These are phyloP conservation scores for Megalops atlanticus DNA, from an alignment of 2,113 vertebrate genomes.

Conservation along the genomic window DNA sequence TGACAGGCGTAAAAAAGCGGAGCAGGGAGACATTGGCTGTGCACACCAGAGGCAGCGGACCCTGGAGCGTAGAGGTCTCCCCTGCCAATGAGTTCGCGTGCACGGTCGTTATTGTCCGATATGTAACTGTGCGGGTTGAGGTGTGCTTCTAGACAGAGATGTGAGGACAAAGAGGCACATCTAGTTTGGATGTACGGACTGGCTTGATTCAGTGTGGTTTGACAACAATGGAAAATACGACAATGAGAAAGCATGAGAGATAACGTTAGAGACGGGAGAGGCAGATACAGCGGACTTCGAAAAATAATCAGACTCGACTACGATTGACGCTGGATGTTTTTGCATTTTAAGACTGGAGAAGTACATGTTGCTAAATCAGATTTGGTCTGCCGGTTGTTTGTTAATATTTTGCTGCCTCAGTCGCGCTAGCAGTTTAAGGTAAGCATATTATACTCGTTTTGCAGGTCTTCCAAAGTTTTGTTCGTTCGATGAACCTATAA, in stretches of 20 bases:
- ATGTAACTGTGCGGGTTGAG: conserved; percentile 10
- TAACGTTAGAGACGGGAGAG: conserved; percentile 23
- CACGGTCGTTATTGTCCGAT: not conserved
- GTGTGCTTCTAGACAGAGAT: conserved; percentile 4
- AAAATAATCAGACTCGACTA: not conserved
- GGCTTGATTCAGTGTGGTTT: conserved; percentile 27
- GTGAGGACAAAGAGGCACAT: conserved; percentile 19
- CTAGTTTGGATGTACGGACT: conserved; percentile 39
- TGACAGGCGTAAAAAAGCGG: not conserved
- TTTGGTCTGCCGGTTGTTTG: not conserved
- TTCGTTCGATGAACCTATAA: not conserved
- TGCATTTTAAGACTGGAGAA: not conserved
- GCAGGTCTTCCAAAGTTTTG: not conserved
- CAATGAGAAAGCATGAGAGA: conserved; percentile 37
- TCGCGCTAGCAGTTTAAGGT: not conserved
- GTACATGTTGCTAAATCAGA: too few species aligned
- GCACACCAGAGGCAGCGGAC: not conserved
- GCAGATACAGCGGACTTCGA: not conserved
- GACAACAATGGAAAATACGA: conserved; percentile 34
- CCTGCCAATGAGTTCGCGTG: conserved; percentile 9
- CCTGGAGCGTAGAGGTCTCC: not conserved
- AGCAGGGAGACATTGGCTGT: not conserved
- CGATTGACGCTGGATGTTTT: not conserved
- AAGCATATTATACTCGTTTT: not conserved
- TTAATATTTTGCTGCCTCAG: not conserved